Base-by-base conservation (phyloP, 2,888 invertebrate species). In the Atethmia centrago region DNA sequence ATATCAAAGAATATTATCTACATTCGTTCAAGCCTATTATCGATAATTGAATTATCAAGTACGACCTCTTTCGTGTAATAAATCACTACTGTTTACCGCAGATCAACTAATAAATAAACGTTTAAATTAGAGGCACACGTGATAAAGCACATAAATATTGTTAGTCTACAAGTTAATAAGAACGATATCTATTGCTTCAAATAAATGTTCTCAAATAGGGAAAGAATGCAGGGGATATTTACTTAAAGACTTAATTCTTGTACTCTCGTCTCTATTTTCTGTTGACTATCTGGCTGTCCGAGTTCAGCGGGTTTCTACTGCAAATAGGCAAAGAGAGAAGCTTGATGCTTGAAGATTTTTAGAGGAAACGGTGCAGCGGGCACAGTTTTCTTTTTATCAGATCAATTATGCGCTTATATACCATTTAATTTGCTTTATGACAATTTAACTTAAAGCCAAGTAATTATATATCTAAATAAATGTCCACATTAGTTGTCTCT, bases 1-100 rank as follows among this genome's bases (percentile, higher is more conserved):
- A 72, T 77, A 82, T 42, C 86, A 93, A 53, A 70, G 53, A 62
- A 69, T 70, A 79, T 31, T 85, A 94, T 28, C 31, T 53, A 51
- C 53, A 71, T 45, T 77, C 16, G 49, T 55, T n/a, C 5, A 65
- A 55, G 63, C 80, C 51, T 73, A 80, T 80, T 73, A 82, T 12
- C 31, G 14, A 25, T 82, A 71, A 71, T 79, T 67, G 63, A 77
- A 82, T 77, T 77, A 79, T 77, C 78, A 77, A 56, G 45, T 63
- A 63, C 58, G 79, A 76, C 71, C 77, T 81, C 74, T 80, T 82
- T 71, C 55, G 64, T 79, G 25, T 77, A 72, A 84, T 87, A 82
- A 84, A 88, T 88, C 82, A 83, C 68, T 42, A 64, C 62, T 67
- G 83, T 82, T 78, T 73, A 82, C 72, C 53, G 62, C 77, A 79